Conservation (phyloP, 2,888 invertebrate genomes). For the Lamproptera curius region DNA sequence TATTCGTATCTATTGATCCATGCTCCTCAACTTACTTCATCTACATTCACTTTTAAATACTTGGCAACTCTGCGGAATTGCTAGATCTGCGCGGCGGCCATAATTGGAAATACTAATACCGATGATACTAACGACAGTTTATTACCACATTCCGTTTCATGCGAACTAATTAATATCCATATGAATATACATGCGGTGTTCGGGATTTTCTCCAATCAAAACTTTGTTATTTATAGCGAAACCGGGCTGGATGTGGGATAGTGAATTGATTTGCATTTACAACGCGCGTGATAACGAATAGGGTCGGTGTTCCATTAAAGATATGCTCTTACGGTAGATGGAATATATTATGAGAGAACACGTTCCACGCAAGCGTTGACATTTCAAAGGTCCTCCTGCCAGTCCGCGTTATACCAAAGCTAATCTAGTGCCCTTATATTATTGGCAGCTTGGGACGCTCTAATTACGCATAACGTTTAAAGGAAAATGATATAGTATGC, state of each 20-base stretch:
- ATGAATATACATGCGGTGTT: constrained; percentile 63
- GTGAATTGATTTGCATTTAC: constrained; percentile 61
- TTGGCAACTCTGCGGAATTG: not conserved
- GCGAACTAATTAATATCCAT: constrained; percentile 60
- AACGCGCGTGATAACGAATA: constrained; percentile 48
- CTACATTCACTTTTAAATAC: no score
- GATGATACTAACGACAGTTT: constrained; percentile 19
- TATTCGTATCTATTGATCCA: no score
- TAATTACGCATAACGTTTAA: no score
- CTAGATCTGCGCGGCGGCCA: constrained; percentile 3
- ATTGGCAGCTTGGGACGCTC: no score
- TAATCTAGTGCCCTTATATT: not conserved
- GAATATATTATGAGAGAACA: constrained; percentile 27
- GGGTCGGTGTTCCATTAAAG: constrained; percentile 38
- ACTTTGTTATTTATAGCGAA: constrained; percentile 65
- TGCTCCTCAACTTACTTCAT: no score
- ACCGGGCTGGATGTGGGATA: constrained; percentile 30
- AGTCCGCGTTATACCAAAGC: not conserved
- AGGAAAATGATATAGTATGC: no score
- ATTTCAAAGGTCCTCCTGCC: constrained; percentile 8
- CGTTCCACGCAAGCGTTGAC: constrained; percentile 16
- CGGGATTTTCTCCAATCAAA: constrained; percentile 62
- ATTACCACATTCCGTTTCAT: constrained; percentile 20
- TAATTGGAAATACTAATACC: constrained; percentile 22
- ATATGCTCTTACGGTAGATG: constrained; percentile 36